phyloP scores from a whole-genome alignment of 2,797 vertebrate genomes.

The Notolepis coatsorum region DNA sequence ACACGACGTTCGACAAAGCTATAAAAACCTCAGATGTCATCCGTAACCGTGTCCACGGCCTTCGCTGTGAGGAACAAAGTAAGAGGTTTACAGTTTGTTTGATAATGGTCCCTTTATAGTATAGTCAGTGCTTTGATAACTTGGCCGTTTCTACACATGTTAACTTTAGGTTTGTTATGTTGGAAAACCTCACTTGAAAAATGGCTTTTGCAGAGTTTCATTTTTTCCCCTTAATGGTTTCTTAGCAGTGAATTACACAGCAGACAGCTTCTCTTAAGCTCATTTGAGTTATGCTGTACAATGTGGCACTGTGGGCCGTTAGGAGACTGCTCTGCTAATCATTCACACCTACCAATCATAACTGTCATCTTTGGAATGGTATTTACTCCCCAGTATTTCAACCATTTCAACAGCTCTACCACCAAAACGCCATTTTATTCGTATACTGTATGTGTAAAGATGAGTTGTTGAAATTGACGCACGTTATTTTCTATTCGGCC shows the following conservation, averaged over 20 bases:
- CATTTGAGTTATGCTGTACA: conserved; percentile 57
- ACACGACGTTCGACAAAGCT: conserved; percentile 15
- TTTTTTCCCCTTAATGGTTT: conserved; percentile 68
- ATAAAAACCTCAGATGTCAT: conserved; percentile 17
- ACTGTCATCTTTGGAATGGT: conserved; percentile 64
- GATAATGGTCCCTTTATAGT: conserved; percentile 63
- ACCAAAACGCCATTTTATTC: conserved; percentile 34
- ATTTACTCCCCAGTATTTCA: conserved; percentile 51
- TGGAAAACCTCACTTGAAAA: conserved; percentile 74
- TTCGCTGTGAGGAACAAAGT: conserved; percentile 32
- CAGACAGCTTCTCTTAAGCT: conserved; percentile 53
- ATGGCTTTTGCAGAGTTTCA: conserved; percentile 67
- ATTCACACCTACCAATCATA: conserved; percentile 77
- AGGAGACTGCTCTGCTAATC: conserved; percentile 62
- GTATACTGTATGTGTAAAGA: conserved; percentile 16
- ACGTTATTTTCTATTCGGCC: conserved; percentile 43
- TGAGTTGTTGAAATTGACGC: conserved; percentile 41
- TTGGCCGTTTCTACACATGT: conserved; percentile 60
- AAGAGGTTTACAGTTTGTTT: conserved; percentile 33
- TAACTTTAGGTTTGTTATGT: conserved; percentile 67
- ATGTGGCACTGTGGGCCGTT: conserved; percentile 57
- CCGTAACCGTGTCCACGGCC: conserved; percentile 10
- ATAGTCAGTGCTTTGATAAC: conserved; percentile 51
- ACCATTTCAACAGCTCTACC: conserved; percentile 55
- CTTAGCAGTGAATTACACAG: conserved; percentile 63